Evolutionary conservation across 2,888 invertebrate genomes (phyloP).

Genomic region (Drosophila hamatofila): DNA sequence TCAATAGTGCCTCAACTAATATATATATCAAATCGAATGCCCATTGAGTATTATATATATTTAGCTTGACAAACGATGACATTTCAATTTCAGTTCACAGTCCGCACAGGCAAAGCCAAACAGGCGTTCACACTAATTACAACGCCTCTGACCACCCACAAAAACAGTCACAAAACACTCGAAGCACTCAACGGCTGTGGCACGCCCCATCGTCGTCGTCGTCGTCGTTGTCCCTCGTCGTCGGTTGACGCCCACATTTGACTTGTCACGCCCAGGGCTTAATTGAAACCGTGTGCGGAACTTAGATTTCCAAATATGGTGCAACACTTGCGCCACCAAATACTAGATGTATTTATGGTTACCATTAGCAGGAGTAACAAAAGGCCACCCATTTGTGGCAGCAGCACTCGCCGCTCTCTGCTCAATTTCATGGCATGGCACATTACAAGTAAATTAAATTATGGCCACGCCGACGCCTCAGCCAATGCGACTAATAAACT

Average conservation of each 20-base stretch:
- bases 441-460: constrained; percentile 74
- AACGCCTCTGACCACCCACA: constrained; percentile 54
- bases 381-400: constrained; percentile 29
- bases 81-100: constrained; percentile 7
- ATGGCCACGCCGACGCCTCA: constrained; percentile 55
- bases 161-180: constrained; percentile 13
- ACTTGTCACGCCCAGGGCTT: constrained; percentile 55
- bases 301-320: constrained; percentile 40
- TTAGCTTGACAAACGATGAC: constrained; percentile 11
- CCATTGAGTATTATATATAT: constrained; percentile 2
- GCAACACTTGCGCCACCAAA: constrained; percentile 17
- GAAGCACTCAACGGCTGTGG: constrained; percentile 44
- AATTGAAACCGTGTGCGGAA: constrained; percentile 63
- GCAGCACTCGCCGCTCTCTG: not conserved
- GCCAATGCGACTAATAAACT: constrained; percentile 68
- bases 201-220: constrained; percentile 13
- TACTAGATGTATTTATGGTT: constrained; percentile 47
- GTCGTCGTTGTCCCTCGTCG: not conserved
- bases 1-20: not conserved
- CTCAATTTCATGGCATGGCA: constrained; percentile 29
- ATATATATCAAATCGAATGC: not conserved
- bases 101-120: not conserved
- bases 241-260: constrained; percentile 48
- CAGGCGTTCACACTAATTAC: constrained; percentile 36
- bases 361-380: constrained; percentile 47